phyloP scores from a whole-genome alignment of 2,797 vertebrate genomes.

The Odontamblyopus rebecca region DNA sequence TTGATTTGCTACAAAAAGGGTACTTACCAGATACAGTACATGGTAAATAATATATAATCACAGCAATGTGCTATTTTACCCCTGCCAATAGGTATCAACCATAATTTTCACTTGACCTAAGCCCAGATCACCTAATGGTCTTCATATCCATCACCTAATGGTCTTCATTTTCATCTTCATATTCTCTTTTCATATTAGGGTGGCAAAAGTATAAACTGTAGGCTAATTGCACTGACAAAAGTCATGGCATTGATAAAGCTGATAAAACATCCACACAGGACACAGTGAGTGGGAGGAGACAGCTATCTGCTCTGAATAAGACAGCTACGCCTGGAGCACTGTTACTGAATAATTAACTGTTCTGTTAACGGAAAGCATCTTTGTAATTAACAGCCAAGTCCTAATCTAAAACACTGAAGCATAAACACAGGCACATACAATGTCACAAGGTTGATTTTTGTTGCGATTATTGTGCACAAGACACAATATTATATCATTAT shows the following conservation, averaged over 20 bases:
- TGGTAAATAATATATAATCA: too few species aligned
- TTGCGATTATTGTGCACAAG: too few species aligned
- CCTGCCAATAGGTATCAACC: not conserved
- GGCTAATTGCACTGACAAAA: not conserved
- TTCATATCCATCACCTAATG: too few species aligned
- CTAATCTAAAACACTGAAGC: conserved; percentile 3
- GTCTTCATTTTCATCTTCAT: too few species aligned
- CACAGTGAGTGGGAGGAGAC: conserved; percentile 23
- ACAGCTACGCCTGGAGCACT: not conserved
- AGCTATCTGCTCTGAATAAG: not conserved
- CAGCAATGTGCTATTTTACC: too few species aligned
- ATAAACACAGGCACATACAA: not conserved
- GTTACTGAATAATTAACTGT: not conserved
- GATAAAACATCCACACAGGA: not conserved
- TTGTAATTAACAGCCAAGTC: not conserved
- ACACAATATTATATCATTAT: not conserved
- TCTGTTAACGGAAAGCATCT: conserved; percentile 3
- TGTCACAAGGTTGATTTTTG: too few species aligned
- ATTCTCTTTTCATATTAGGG: not conserved
- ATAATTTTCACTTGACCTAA: not conserved
- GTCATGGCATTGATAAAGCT: not conserved
- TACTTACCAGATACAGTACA: too few species aligned
- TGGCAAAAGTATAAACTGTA: not conserved
- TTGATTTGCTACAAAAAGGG: too few species aligned
- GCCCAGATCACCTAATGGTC: not conserved